phyloP scores from a whole-genome alignment of 23 tunicate species.

The Oikopleura dioica region DNA sequence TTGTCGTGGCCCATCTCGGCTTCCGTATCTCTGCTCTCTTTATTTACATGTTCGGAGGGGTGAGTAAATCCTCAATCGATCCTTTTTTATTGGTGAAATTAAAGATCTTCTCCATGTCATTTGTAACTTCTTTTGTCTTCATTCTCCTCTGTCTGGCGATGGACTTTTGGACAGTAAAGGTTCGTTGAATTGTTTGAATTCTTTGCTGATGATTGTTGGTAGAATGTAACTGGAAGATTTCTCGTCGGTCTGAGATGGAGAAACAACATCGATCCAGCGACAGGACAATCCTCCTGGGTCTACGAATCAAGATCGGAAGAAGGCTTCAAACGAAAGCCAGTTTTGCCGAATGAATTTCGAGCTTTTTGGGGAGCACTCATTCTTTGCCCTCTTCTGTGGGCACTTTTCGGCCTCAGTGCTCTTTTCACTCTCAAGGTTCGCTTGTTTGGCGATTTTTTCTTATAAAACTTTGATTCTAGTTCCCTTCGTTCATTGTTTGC shows the following conservation, averaged over 20 bases:
- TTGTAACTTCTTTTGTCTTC: neutral
- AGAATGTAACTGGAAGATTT: slow-evolving; percentile 6
- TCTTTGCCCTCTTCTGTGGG: neutral
- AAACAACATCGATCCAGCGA: neutral
- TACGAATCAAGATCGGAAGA: neutral
- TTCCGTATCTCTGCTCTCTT: slow-evolving; percentile 1
- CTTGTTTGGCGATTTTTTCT: no score
- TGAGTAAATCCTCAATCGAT: neutral
- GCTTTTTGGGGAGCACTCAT: slow-evolving; percentile 6
- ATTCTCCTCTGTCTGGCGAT: neutral
- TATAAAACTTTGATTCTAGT: neutral
- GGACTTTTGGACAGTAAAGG: slow-evolving; percentile 4
- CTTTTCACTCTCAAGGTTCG: neutral
- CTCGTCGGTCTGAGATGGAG: neutral
- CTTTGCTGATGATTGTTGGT: no score
- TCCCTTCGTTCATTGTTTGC: neutral
- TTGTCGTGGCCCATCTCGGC: neutral
- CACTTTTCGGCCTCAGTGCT: neutral
- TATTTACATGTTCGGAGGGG: neutral
- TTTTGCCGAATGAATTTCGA: slow-evolving; percentile 1
- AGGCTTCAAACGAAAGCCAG: slow-evolving; percentile 9
- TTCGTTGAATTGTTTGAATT: no score
- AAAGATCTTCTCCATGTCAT: neutral
- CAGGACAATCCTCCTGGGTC: neutral
- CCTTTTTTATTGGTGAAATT: neutral